phyloP scores from a whole-genome alignment of 1,140 invertebrate genomes.

The Aporrectodea caliginosa region DNA sequence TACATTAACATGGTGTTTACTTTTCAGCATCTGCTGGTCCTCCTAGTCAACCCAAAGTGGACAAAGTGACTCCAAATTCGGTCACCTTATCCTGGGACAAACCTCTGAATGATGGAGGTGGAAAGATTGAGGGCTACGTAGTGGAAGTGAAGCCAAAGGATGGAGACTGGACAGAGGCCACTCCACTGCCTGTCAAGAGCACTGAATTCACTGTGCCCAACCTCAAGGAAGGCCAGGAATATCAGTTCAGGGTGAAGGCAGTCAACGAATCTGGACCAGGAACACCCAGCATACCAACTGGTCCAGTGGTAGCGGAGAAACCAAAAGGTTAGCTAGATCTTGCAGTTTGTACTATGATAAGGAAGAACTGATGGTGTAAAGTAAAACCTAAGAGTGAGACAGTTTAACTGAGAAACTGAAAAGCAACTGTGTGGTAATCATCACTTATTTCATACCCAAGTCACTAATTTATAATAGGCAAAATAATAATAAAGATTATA shows the following conservation, averaged over 20 bases:
- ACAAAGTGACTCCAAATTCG: slow-evolving; percentile 93
- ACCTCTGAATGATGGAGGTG: slow-evolving; percentile 87
- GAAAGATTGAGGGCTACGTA: slow-evolving; percentile 94
- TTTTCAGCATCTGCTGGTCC: slow-evolving; percentile 75
- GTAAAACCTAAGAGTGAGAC: slow-evolving; percentile 66
- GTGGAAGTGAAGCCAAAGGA: slow-evolving; percentile 83
- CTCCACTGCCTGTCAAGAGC: slow-evolving; percentile 64
- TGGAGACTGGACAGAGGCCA: slow-evolving; percentile 85
- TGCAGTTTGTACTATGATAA: neutral
- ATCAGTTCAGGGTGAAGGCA: slow-evolving; percentile 87
- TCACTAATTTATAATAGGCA: neutral
- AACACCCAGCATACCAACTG: slow-evolving; percentile 65
- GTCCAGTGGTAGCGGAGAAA: slow-evolving; percentile 15
- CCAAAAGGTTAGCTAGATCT: slow-evolving; percentile 7
- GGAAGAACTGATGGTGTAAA: slow-evolving; percentile 47
- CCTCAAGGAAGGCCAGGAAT: slow-evolving; percentile 86
- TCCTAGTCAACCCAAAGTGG: slow-evolving; percentile 83
- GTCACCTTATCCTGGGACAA: slow-evolving; percentile 94
- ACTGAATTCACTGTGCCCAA: slow-evolving; percentile 66
- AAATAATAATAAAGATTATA: neutral
- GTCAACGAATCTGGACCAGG: slow-evolving; percentile 90
- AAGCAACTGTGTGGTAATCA: neutral
- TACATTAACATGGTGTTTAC: neutral
- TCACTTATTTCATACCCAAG: too few species aligned
- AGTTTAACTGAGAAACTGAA: slow-evolving; percentile 19